Evolutionary conservation across 2,888 invertebrate species (phyloP).

Genomic region (Sarcophaga variegata): DNA sequence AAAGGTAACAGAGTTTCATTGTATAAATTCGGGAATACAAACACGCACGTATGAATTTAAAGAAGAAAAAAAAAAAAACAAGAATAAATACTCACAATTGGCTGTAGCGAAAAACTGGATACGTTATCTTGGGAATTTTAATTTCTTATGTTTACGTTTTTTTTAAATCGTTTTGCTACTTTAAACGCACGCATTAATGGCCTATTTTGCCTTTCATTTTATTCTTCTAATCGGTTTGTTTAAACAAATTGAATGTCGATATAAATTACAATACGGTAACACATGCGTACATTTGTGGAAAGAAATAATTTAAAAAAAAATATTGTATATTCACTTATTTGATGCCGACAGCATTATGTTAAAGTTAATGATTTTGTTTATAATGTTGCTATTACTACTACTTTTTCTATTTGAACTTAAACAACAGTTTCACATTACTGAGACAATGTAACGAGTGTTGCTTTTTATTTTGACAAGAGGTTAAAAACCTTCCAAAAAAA

Average conservation of each 20-base stretch:
- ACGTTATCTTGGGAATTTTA: conserved; percentile 11
- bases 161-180: background rate
- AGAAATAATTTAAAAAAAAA: background rate
- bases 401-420: background rate
- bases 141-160: background rate
- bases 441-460: background rate
- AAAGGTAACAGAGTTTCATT: conserved; percentile 36
- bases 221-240: background rate
- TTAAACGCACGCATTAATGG: conserved; percentile 19
- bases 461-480: background rate
- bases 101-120: background rate
- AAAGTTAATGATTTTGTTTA: no score
- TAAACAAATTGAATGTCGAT: background rate
- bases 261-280: background rate
- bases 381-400: background rate
- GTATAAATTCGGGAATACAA: background rate
- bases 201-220: background rate
- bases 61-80: background rate
- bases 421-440: background rate
- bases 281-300: background rate
- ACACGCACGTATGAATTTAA: background rate
- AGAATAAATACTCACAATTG: background rate
- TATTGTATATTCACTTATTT: background rate
- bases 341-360: no score
- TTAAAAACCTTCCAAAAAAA: conserved; percentile 26